Conservation (phyloP, 2,113 vertebrate species). For the Mus spicilegus region DNA sequence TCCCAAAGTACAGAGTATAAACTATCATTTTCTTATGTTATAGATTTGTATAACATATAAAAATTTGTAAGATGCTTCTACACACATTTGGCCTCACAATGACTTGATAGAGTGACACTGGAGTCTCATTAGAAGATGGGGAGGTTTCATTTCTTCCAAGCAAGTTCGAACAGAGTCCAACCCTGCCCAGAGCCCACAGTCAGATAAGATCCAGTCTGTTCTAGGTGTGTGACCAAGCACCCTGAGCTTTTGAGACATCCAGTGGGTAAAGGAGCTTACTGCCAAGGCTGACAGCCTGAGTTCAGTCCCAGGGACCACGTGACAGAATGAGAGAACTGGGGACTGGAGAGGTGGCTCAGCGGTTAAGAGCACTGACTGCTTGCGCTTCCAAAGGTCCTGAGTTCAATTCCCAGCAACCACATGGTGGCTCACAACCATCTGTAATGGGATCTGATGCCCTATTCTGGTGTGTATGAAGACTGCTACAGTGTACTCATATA, state of each 20-base stretch:
- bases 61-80: background rate
- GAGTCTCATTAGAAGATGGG: background rate
- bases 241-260: background rate
- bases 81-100: background rate
- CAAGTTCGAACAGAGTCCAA: too few species aligned
- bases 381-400: too few species aligned
- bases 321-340: background rate
- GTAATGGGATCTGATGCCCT: too few species aligned
- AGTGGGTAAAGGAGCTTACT: background rate
- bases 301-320: background rate
- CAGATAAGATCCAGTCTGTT: background rate
- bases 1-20: conserved; percentile 4
- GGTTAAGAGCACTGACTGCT: too few species aligned
- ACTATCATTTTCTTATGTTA: conserved; percentile 13
- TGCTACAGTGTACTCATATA: too few species aligned
- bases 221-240: background rate
- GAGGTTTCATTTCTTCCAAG: background rate
- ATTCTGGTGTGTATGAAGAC: too few species aligned
- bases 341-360: too few species aligned
- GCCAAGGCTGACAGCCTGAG: background rate
- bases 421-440: too few species aligned
- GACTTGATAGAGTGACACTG: background rate
- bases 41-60: conserved; percentile 11
- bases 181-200: background rate
- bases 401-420: too few species aligned